Evolutionary conservation across 1,140 invertebrate species (phyloP).

Genomic region (Drosophila subpulchrella): DNA sequence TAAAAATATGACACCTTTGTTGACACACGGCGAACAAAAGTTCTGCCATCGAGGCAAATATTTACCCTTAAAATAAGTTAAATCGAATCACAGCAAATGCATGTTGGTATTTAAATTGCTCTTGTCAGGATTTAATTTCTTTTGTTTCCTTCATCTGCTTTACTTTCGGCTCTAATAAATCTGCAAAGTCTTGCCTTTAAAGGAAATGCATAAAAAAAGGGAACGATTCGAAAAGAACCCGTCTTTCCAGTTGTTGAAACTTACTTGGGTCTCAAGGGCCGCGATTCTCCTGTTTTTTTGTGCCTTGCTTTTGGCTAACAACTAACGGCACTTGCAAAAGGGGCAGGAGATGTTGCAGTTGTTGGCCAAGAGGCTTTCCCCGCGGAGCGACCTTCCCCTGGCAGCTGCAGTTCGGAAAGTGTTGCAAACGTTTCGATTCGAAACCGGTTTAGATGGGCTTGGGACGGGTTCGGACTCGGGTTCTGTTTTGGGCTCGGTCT

Average conservation of each 20-base stretch:
- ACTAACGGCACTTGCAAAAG: conserved; percentile 45
- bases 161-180: conserved; percentile 48
- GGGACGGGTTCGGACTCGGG: conserved; percentile 16
- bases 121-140: conserved; percentile 33
- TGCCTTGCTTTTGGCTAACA: conserved; percentile 28
- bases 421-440: conserved; percentile 48
- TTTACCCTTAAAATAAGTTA: conserved; percentile 10
- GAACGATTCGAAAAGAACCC: conserved; percentile 29
- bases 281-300: conserved; percentile 23
- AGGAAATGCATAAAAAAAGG: conserved; percentile 30
- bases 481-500: neutral
- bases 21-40: neutral
- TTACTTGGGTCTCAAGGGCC: conserved; percentile 45
- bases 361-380: conserved; percentile 41
- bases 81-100: conserved; percentile 7
- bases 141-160: conserved; percentile 28
- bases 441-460: conserved; percentile 57
- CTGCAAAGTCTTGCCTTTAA: conserved; percentile 38
- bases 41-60: no score
- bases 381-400: conserved; percentile 42
- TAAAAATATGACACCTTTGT: conserved; percentile 9
- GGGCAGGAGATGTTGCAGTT: conserved; percentile 33
- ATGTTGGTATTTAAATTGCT: conserved; percentile 14
- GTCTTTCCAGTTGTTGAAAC: conserved; percentile 51
- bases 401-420: conserved; percentile 55